Evolutionary conservation across 2,113 vertebrate species (phyloP).

Genomic region (Cyanoderma ruficeps): DNA sequence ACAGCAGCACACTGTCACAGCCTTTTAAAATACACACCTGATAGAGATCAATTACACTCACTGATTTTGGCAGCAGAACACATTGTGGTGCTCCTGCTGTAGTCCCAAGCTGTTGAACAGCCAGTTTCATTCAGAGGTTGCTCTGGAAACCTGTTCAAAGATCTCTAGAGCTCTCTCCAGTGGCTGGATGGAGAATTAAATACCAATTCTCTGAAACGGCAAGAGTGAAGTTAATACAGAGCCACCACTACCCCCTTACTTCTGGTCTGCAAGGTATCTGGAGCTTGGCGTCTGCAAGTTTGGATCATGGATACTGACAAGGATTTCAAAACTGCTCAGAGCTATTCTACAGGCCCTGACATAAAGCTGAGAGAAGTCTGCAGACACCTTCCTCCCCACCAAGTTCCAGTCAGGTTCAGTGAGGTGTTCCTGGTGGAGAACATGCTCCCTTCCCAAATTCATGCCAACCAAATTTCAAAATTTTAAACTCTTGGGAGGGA

Average conservation of each 20-base stretch:
- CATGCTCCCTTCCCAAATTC: background rate
- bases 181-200: conserved; percentile 33
- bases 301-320: background rate
- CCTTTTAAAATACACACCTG: background rate
- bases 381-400: background rate
- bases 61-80: background rate
- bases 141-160: background rate
- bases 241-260: background rate
- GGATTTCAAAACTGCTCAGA: background rate
- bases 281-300: background rate
- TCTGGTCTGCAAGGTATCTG: background rate
- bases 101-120: background rate
- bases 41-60: background rate
- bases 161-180: conserved; percentile 58
- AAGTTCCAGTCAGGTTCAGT: background rate
- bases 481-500: background rate
- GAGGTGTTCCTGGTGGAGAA: background rate
- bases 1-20: background rate
- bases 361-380: background rate
- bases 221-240: background rate
- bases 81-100: background rate
- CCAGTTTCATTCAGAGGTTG: background rate
- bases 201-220: background rate
- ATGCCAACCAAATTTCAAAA: background rate
- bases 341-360: background rate